A percentile compares a stretch with the other conserved stretches of the same genome.
Conservation (phyloP, 1,140 invertebrate species). For the Ips nitidus region DNA sequence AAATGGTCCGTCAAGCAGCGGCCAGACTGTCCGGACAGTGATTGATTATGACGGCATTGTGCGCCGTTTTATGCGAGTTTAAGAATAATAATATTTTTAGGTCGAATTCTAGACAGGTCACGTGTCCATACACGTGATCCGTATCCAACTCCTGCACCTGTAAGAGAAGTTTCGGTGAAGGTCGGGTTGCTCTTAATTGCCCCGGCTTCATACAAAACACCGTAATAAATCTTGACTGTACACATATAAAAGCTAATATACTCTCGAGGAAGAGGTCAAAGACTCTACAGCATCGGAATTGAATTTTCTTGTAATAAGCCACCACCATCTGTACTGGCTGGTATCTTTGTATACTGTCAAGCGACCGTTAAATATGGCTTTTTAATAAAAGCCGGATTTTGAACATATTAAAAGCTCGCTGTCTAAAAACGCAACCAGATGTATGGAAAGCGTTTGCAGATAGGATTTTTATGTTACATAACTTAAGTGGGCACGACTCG, state of each 20-base stretch:
- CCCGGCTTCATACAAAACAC: background rate
- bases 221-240: background rate
- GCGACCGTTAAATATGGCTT: conserved; percentile 3
- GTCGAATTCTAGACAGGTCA: background rate
- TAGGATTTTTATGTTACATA: too few species aligned
- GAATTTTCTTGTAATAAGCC: background rate
- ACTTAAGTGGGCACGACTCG: too few species aligned
- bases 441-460: too few species aligned
- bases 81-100: background rate
- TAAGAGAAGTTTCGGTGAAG: background rate
- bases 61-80: background rate
- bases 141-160: background rate
- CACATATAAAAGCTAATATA: background rate
- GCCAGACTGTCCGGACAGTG: too few species aligned
- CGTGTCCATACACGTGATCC: background rate
- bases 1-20: too few species aligned
- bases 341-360: background rate
- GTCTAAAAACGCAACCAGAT: background rate
- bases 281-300: background rate
- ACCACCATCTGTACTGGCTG: background rate
- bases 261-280: background rate
- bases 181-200: background rate
- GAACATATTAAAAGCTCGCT: background rate
- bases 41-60: too few species aligned
- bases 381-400: conserved; percentile 6